phyloP scores from a whole-genome alignment of 2,888 invertebrate genomes.

The Tenodera sinensis region DNA sequence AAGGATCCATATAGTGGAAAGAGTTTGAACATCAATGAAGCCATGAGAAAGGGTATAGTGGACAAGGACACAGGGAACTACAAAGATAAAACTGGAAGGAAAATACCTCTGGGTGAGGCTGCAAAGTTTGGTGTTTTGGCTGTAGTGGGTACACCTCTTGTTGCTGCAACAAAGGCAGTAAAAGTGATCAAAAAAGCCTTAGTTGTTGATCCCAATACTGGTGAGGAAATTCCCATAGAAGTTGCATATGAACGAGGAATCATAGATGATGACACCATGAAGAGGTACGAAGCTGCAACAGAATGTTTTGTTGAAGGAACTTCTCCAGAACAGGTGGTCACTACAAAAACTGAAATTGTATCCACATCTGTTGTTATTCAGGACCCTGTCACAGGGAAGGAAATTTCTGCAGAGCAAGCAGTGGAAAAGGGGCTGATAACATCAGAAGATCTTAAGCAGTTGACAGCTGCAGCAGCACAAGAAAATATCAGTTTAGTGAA shows the following conservation, averaged over 20 bases:
- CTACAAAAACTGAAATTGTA: conserved; percentile 35
- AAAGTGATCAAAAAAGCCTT: conserved; percentile 60
- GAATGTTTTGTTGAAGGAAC: conserved; percentile 24
- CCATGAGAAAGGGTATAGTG: conserved; percentile 70
- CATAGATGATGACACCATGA: conserved; percentile 48
- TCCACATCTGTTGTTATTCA: conserved; percentile 36
- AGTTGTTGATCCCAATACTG: conserved; percentile 68
- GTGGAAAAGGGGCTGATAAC: conserved; percentile 55
- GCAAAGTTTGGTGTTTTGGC: conserved; percentile 72
- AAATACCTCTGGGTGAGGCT: conserved; percentile 67
- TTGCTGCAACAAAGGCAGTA: conserved; percentile 65
- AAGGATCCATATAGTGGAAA: conserved; percentile 66
- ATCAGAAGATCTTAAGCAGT: conserved; percentile 49
- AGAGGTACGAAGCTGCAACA: conserved; percentile 14
- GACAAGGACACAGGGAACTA: conserved; percentile 69
- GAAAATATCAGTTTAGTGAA: background rate
- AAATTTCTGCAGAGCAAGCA: conserved; percentile 58
- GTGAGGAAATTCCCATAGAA: conserved; percentile 74
- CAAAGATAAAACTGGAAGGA: conserved; percentile 60
- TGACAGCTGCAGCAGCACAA: conserved; percentile 32
- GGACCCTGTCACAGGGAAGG: conserved; percentile 49
- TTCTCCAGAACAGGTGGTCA: conserved; percentile 31
- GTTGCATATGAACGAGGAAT: conserved; percentile 75
- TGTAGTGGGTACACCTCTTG: conserved; percentile 70
- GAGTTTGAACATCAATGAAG: conserved; percentile 67